A percentile compares a stretch with the other conserved stretches of the same genome.
phyloP scores from a whole-genome alignment of 2,113 vertebrate species.

The Sinocyclocheilus anshuiensis region DNA sequence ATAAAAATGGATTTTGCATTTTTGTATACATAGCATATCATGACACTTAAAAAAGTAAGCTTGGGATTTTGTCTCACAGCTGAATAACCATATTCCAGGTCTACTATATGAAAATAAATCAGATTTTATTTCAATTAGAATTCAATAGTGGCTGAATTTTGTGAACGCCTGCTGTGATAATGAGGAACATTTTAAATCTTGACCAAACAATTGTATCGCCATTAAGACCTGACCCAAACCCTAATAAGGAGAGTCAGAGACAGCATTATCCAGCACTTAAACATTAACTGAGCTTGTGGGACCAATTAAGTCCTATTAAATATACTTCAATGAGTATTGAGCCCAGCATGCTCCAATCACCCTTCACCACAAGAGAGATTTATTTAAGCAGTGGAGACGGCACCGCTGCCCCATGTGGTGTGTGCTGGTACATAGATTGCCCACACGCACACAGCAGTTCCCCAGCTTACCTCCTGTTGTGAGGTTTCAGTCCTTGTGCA shows the following conservation, averaged over 20 bases:
- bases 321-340: slow-evolving; percentile 42
- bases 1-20: background rate
- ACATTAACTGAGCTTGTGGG: slow-evolving; percentile 46
- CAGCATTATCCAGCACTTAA: slow-evolving; percentile 37
- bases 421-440: background rate
- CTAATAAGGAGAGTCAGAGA: slow-evolving; percentile 14
- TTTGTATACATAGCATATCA: background rate
- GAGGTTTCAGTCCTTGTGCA: background rate
- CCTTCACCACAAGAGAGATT: slow-evolving; percentile 35
- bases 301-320: slow-evolving; percentile 49
- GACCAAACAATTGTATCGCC: slow-evolving; percentile 29
- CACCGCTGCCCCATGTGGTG: background rate
- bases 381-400: background rate
- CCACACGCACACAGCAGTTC: background rate
- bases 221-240: slow-evolving; percentile 20
- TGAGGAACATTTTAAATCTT: slow-evolving; percentile 34
- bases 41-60: no score
- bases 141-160: background rate
- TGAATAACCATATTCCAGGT: background rate
- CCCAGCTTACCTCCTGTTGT: background rate
- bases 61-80: background rate
- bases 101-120: background rate
- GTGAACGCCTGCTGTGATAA: slow-evolving; percentile 16
- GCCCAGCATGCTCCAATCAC: slow-evolving; percentile 35
- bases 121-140: background rate